Evolutionary conservation across 2,888 invertebrate genomes (phyloP).

Genomic region (Glaucopsyche alexis): DNA sequence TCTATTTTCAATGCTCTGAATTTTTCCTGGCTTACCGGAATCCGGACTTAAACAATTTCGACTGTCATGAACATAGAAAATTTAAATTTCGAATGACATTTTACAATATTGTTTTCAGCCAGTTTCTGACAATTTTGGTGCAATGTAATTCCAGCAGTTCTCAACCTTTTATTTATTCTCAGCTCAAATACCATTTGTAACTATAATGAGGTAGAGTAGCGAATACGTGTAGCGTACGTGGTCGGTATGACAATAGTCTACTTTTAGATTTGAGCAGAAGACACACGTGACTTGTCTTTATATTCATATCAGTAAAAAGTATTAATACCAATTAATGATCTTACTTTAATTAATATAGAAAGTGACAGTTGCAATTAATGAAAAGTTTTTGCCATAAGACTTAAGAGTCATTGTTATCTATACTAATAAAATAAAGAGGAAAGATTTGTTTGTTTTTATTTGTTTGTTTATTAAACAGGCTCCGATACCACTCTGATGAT

Average conservation of each 20-base stretch:
- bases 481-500: too few species aligned
- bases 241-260: slow-evolving; percentile 1
- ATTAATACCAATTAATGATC: neutral
- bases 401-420: too few species aligned
- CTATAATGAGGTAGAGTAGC: slow-evolving; percentile 23
- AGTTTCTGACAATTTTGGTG: neutral
- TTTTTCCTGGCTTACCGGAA: too few species aligned
- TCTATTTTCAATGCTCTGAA: too few species aligned
- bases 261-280: slow-evolving; percentile 11
- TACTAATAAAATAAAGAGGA: too few species aligned
- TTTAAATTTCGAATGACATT: neutral
- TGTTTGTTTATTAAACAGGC: too few species aligned
- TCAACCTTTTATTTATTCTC: slow-evolving; percentile 9
- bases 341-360: neutral
- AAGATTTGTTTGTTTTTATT: too few species aligned
- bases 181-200: slow-evolving; percentile 24
- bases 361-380: neutral
- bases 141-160: neutral
- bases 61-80: neutral
- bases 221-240: slow-evolving; percentile 3
- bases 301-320: slow-evolving; percentile 12
- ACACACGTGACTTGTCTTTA: neutral
- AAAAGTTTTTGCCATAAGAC: neutral
- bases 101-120: neutral
- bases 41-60: neutral